A percentile compares a stretch with the other conserved stretches of the same genome.
These are phyloP conservation scores for Macaria liturata DNA, from an alignment of 2,888 invertebrate species.

Conservation along the genomic window DNA sequence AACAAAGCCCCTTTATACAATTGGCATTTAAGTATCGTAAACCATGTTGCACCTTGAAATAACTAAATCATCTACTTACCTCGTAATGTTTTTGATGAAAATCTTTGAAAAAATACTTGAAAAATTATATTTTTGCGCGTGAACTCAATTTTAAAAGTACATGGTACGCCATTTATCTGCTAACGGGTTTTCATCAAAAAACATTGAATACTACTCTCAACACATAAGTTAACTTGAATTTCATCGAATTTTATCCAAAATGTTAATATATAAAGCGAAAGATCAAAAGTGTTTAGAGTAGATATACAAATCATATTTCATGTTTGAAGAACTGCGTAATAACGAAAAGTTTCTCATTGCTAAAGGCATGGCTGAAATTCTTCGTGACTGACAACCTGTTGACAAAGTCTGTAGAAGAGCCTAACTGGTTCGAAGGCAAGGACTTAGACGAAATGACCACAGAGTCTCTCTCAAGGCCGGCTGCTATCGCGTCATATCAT, in stretches of 20 bases:
- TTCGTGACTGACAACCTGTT: constrained; percentile 80
- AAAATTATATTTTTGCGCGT: too few species aligned
- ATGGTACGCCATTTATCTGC: too few species aligned
- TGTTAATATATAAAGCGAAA: not conserved
- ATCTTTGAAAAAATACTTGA: not conserved
- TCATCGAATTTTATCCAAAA: too few species aligned
- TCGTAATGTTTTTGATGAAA: constrained; percentile 17
- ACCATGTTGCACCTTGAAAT: constrained; percentile 37
- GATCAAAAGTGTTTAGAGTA: too few species aligned
- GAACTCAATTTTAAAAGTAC: too few species aligned
- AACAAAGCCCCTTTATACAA: constrained; percentile 80
- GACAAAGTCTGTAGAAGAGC: constrained; percentile 77
- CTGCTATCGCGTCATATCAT: constrained; percentile 60
- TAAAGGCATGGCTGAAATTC: constrained; percentile 84
- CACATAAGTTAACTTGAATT: too few species aligned
- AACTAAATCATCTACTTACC: constrained; percentile 25
- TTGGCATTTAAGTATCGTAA: constrained; percentile 58
- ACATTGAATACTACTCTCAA: too few species aligned
- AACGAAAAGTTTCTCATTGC: constrained; percentile 65
- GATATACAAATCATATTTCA: too few species aligned
- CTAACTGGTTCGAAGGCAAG: constrained; percentile 74
- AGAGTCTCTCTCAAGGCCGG: constrained; percentile 66
- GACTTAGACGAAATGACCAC: constrained; percentile 61
- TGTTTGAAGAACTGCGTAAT: constrained; percentile 21
- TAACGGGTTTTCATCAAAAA: too few species aligned